A percentile compares a stretch with the other conserved stretches of the same genome.
These are phyloP conservation scores for Petrocephalus sullivani DNA, from an alignment of 2,797 vertebrate genomes.

Conservation along the genomic window DNA sequence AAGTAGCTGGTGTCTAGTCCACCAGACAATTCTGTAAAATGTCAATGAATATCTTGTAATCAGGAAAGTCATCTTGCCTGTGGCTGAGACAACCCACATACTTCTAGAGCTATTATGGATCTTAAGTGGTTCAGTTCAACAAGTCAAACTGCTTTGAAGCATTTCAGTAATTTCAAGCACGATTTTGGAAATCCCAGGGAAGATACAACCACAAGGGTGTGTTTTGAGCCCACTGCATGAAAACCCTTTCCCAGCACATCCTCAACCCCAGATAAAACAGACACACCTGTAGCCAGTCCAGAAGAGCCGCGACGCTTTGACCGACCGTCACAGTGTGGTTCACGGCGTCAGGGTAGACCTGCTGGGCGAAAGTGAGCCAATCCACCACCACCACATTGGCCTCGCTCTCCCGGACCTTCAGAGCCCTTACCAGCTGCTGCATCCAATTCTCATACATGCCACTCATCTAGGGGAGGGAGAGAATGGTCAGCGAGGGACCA, in stretches of 20 bases:
- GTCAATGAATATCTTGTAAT: background rate
- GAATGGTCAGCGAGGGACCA: background rate
- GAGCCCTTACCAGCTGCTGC: conserved; percentile 71
- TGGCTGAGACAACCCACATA: background rate
- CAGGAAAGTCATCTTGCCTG: background rate
- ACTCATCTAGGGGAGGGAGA: conserved; percentile 66
- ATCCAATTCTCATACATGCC: conserved; percentile 85
- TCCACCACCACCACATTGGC: conserved; percentile 86
- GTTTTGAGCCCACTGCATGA: background rate
- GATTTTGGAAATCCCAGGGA: background rate
- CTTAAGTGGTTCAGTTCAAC: background rate
- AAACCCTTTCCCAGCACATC: background rate
- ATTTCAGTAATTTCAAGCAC: background rate
- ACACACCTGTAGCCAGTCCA: conserved; percentile 87
- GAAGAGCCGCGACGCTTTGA: conserved; percentile 64
- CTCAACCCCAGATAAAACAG: background rate
- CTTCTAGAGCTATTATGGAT: background rate
- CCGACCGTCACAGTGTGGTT: conserved; percentile 75
- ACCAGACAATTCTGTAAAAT: background rate
- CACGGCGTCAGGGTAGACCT: conserved; percentile 82
- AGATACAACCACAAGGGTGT: background rate
- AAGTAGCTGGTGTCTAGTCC: background rate
- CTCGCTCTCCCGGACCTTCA: conserved; percentile 70
- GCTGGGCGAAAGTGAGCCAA: conserved; percentile 81
- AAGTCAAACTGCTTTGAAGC: background rate